Conservation (phyloP, 2,113 vertebrate genomes). For the Datnioides undecimradiatus region DNA sequence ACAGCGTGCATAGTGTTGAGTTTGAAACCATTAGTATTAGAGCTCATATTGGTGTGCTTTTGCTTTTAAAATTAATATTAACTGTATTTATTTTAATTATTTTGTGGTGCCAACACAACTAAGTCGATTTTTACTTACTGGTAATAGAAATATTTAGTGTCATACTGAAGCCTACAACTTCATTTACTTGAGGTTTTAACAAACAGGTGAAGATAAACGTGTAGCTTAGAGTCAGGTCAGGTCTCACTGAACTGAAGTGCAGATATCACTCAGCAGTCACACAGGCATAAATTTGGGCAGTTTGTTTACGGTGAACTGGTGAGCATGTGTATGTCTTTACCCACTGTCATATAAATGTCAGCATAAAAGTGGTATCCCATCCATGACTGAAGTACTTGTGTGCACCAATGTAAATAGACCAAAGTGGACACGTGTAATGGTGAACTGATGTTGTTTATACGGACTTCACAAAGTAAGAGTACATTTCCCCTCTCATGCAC, state of each 20-base stretch:
- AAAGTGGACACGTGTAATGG: conserved; percentile 2
- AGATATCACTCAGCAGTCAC: neutral
- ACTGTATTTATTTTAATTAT: neutral
- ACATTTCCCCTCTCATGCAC: conserved; percentile 11
- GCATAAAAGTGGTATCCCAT: conserved; percentile 7
- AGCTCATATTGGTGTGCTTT: neutral
- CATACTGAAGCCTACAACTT: neutral
- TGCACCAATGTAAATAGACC: conserved; percentile 22
- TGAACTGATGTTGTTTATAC: conserved; percentile 28
- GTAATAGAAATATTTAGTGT: neutral
- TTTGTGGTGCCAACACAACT: neutral
- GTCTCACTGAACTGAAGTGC: neutral
- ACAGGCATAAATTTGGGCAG: neutral
- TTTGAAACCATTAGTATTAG: neutral
- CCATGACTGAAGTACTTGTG: neutral
- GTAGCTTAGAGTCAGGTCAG: neutral
- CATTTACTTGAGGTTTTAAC: neutral
- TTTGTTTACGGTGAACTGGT: neutral
- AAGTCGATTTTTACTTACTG: neutral
- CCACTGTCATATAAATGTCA: conserved; percentile 9
- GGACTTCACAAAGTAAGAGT: neutral
- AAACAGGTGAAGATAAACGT: neutral
- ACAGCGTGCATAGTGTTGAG: neutral
- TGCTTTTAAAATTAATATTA: neutral
- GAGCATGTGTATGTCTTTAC: neutral